Evolutionary conservation across 2,888 invertebrate genomes (phyloP), one percentile per base, ranked within the genome.

Genomic region (Drosophila ustulata): DNA sequence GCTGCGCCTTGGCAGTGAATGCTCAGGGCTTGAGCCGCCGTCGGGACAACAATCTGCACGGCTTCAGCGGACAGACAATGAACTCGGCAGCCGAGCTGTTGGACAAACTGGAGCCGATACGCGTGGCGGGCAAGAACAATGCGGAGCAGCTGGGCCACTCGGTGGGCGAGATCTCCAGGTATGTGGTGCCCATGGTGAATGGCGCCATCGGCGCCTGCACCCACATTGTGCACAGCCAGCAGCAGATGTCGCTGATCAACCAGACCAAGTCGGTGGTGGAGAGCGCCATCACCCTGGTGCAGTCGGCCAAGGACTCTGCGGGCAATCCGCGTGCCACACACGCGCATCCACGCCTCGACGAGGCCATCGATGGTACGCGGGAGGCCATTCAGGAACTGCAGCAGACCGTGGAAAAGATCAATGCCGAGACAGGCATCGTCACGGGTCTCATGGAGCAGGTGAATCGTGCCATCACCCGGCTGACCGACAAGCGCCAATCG

Each of bases 261-360:
- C 97, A 98, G 93, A 95, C 97, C 2, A 97, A 99, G 91, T 98
- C 99, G 0, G 98, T 99, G 57, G 95, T 97, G 0, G 99, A 99
- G 93, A 96, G 97, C n/a, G 95, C 97, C 3, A 93, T 97, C 4
- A 97, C 98, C 84, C 93, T 98, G 69, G 94, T 98, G 51, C 95
- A 96, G 77, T 95, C 96, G 0, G 95, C 97, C 1, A 97, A 97
- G 90, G 96, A 97, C 88, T 95, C 97, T 0, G 98, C 97, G 0
- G 99, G 99, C 3, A 99, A 99, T 93, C 97, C 98, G 0, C 96
- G 96, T 92, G 98, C 98, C 0, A 93, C 94, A 2, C 94, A 95
- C 70, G 94, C 96, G 1, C 98, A 99, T 93, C 94, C 95, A 0
- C 96, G 96, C 70, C 95, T 99, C 43, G 97, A 98, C 78, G 97